Percentiles rank a stretch among this genome's conserved stretches.
These are phyloP conservation scores for Synanthedon andrenaeformis DNA, from an alignment of 2,888 invertebrate genomes.

Conservation along the genomic window DNA sequence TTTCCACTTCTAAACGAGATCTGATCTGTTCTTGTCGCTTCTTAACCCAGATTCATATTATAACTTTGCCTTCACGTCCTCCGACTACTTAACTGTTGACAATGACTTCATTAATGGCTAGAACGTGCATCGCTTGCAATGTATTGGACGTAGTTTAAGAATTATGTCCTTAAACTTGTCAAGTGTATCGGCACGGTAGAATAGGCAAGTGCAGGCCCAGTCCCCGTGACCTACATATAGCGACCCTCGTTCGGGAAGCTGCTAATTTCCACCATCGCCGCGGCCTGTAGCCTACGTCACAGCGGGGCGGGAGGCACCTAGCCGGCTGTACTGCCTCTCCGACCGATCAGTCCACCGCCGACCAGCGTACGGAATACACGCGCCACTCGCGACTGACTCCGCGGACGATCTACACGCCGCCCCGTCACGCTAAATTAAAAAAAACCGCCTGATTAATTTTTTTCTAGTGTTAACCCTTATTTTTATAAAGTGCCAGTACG, in stretches of 20 bases:
- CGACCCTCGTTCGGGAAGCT: slow-evolving; percentile 70
- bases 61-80: neutral
- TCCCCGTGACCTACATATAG: slow-evolving; percentile 68
- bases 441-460: slow-evolving; percentile 38
- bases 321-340: slow-evolving; percentile 37
- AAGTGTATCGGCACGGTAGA: slow-evolving; percentile 58
- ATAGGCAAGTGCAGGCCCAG: slow-evolving; percentile 64
- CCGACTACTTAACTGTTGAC: neutral
- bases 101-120: neutral
- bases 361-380: slow-evolving; percentile 46
- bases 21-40: neutral
- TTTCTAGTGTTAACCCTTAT: slow-evolving; percentile 34
- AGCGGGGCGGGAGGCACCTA: slow-evolving; percentile 40
- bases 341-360: slow-evolving; percentile 54
- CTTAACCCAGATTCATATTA: neutral
- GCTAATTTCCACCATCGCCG: slow-evolving; percentile 66
- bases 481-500: slow-evolving; percentile 41
- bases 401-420: slow-evolving; percentile 32
- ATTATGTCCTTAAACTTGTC: slow-evolving; percentile 68
- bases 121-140: neutral
- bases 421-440: slow-evolving; percentile 28
- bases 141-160: slow-evolving; percentile 32
- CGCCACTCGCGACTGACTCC: slow-evolving; percentile 33
- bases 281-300: slow-evolving; percentile 51
- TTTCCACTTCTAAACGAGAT: neutral